Evolutionary conservation across 2,888 invertebrate species (phyloP).

Genomic region (Amiota mariae): DNA sequence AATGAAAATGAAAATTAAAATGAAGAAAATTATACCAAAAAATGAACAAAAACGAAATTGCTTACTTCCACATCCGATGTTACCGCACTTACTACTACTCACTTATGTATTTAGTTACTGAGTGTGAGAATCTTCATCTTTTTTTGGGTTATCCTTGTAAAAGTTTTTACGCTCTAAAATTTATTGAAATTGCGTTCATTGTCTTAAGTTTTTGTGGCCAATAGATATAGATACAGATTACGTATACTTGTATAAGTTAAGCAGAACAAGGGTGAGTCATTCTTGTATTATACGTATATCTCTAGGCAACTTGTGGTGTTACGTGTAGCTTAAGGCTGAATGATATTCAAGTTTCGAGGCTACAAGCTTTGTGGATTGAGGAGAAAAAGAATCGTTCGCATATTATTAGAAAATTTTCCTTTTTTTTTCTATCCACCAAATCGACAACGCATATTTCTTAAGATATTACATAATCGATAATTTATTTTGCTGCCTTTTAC

Average conservation of each 20-base stretch:
- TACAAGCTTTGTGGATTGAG: not conserved
- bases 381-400: not conserved
- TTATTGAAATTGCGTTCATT: conserved; percentile 24
- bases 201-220: conserved; percentile 13
- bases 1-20: conserved; percentile 13
- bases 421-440: too few relatives aligned
- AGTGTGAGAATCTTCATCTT: not conserved
- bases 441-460: conserved; percentile 1
- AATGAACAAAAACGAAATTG: not conserved
- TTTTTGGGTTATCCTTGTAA: not conserved
- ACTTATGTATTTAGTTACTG: not conserved
- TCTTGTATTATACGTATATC: too few relatives aligned
- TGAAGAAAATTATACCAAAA: conserved; percentile 1
- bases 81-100: not conserved
- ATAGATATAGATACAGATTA: too few relatives aligned
- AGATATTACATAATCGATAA: conserved; percentile 12
- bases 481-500: conserved; percentile 3
- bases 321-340: too few relatives aligned
- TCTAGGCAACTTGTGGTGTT: too few relatives aligned
- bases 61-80: not conserved
- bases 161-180: conserved; percentile 5
- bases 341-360: not conserved
- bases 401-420: conserved; percentile 11
- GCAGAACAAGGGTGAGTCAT: too few relatives aligned
- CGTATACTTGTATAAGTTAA: too few relatives aligned